Percentiles rank a stretch among this genome's conserved stretches.
Evolutionary conservation across 2,888 invertebrate genomes (phyloP).

Genomic region (Bimastos eiseni): DNA sequence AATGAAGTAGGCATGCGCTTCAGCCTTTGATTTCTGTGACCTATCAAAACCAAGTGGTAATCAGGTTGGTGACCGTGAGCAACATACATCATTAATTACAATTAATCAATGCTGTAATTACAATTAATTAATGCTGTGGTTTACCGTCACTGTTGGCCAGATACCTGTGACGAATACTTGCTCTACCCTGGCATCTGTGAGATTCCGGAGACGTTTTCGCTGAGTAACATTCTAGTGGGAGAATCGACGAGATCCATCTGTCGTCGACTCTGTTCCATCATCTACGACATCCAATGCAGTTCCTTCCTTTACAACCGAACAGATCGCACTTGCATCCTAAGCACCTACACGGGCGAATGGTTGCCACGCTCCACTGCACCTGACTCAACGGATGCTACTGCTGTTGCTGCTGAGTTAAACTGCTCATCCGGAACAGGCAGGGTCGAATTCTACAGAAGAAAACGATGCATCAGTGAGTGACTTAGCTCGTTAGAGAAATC

Average conservation of each 20-base stretch:
- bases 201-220: background rate
- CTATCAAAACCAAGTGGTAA: too few species aligned
- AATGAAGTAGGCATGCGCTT: too few species aligned
- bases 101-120: too few species aligned
- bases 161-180: constrained; percentile 20
- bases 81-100: too few species aligned
- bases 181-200: background rate
- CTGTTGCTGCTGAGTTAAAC: background rate
- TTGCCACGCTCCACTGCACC: background rate
- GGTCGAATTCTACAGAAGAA: constrained; percentile 3
- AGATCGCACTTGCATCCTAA: constrained; percentile 20
- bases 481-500: background rate
- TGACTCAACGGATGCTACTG: background rate
- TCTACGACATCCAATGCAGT: constrained; percentile 19
- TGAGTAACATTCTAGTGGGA: constrained; percentile 2
- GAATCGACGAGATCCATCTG: constrained; percentile 22
- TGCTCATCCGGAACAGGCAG: background rate
- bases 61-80: too few species aligned
- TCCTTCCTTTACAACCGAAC: constrained; percentile 24
- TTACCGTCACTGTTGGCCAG: too few species aligned
- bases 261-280: background rate
- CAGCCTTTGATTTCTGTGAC: too few species aligned
- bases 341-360: constrained; percentile 32
- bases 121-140: too few species aligned
- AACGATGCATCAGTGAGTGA: background rate